phyloP scores from a whole-genome alignment of 2,113 vertebrate genomes.

The Tympanuchus pallidicinctus region DNA sequence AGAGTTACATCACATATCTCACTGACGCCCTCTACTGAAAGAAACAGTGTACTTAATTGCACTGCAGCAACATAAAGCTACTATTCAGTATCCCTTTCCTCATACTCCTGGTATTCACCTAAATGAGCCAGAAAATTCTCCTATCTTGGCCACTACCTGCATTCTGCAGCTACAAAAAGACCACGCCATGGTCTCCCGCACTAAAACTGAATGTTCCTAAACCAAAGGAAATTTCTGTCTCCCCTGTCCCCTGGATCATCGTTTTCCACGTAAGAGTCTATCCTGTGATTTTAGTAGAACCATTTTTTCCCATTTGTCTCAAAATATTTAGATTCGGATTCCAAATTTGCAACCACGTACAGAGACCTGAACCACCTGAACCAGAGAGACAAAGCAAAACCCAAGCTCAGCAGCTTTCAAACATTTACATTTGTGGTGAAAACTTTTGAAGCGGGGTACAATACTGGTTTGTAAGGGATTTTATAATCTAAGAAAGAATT shows the following conservation, averaged over 20 bases:
- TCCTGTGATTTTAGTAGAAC: not conserved
- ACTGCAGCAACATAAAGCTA: not conserved
- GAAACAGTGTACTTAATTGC: not conserved
- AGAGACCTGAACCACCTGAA: not conserved
- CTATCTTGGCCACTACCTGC: not conserved
- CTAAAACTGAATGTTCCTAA: not conserved
- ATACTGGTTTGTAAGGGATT: not conserved
- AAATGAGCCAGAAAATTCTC: not conserved
- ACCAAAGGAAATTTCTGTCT: slow-evolving; percentile 30
- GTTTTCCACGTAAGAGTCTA: not conserved
- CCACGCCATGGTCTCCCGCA: not conserved
- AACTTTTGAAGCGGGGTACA: not conserved
- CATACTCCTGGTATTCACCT: not conserved
- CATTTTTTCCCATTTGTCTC: not conserved
- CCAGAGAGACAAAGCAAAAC: not conserved
- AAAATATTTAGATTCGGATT: not conserved
- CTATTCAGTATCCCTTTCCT: not conserved
- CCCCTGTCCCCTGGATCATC: not conserved
- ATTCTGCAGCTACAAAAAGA: not conserved
- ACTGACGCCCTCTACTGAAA: slow-evolving; percentile 33
- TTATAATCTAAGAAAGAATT: not conserved
- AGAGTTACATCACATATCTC: not conserved
- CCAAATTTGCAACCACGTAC: not conserved
- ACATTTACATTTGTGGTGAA: not conserved
- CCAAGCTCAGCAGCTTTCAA: not conserved